A percentile compares a stretch with the other conserved stretches of the same genome.
phyloP scores from a whole-genome alignment of 2,113 vertebrate genomes.

The Callopanchax toddi region DNA sequence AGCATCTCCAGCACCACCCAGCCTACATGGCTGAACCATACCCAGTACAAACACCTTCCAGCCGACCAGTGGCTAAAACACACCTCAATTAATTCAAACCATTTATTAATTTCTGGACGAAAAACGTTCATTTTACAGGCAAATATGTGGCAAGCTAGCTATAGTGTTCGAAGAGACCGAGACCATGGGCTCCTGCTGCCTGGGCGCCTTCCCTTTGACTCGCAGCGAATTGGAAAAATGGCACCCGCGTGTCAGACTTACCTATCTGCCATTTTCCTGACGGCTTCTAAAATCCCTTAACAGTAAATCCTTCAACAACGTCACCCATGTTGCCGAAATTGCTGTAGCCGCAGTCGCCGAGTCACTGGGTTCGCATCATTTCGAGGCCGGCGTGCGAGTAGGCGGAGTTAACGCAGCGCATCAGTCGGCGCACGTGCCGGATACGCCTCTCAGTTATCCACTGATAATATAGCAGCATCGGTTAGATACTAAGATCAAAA shows the following conservation, averaged over 20 bases:
- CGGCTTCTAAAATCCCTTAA: conserved; percentile 39
- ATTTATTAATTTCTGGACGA: background rate
- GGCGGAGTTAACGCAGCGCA: background rate
- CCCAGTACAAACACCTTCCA: background rate
- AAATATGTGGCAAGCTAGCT: conserved; percentile 41
- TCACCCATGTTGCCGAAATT: conserved; percentile 65
- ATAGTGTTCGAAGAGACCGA: conserved; percentile 10
- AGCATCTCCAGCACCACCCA: conserved; percentile 16
- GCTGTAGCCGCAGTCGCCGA: conserved; percentile 64
- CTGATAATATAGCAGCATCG: no score
- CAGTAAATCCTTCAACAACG: conserved; percentile 44
- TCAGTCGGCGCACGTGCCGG: background rate
- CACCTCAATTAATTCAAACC: background rate
- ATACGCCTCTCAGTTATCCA: background rate
- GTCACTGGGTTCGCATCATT: background rate
- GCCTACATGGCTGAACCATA: background rate
- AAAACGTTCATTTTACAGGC: background rate
- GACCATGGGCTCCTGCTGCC: background rate
- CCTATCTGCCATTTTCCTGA: conserved; percentile 70
- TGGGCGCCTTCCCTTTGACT: background rate
- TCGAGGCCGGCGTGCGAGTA: background rate
- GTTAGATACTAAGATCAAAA: background rate
- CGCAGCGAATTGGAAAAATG: background rate
- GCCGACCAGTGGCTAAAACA: background rate
- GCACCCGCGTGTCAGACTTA: conserved; percentile 29